These are phyloP conservation scores for Heliconius congener DNA, from an alignment of 1,140 invertebrate species.

Conservation along the genomic window DNA sequence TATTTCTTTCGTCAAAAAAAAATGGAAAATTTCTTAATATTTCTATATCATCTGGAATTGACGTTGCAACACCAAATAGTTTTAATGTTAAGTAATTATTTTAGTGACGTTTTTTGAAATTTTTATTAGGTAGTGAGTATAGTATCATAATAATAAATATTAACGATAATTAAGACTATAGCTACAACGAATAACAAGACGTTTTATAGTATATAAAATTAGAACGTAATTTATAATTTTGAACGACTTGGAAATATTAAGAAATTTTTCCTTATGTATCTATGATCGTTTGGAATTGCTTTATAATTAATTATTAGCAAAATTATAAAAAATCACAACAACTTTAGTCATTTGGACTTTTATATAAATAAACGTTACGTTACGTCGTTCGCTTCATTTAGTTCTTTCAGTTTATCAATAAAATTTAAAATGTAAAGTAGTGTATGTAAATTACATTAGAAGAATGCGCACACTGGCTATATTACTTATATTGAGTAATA, in stretches of 20 bases:
- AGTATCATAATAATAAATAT: background rate
- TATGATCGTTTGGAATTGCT: background rate
- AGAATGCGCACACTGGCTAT: background rate
- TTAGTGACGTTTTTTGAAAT: conserved; percentile 8
- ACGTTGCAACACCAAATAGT: conserved; percentile 6
- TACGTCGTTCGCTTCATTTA: no score
- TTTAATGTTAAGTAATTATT: conserved; percentile 1
- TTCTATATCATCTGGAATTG: conserved; percentile 8
- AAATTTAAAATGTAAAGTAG: background rate
- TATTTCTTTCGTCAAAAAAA: background rate
- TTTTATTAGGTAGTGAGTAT: conserved; percentile 1
- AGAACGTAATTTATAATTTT: background rate
- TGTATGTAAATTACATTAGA: background rate
- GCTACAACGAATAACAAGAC: conserved; percentile 11
- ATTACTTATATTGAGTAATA: background rate
- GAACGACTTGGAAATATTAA: background rate
- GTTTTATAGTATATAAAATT: conserved; percentile 7
- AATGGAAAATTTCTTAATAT: conserved; percentile 11
- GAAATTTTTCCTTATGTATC: background rate
- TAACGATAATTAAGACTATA: conserved; percentile 8
- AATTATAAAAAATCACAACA: background rate
- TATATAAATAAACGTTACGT: no score
- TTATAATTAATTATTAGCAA: background rate
- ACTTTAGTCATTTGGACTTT: background rate
- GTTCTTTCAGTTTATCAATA: background rate